These are phyloP conservation scores for Remorina albescens DNA, from an alignment of 2,797 vertebrate species.

Conservation along the genomic window DNA sequence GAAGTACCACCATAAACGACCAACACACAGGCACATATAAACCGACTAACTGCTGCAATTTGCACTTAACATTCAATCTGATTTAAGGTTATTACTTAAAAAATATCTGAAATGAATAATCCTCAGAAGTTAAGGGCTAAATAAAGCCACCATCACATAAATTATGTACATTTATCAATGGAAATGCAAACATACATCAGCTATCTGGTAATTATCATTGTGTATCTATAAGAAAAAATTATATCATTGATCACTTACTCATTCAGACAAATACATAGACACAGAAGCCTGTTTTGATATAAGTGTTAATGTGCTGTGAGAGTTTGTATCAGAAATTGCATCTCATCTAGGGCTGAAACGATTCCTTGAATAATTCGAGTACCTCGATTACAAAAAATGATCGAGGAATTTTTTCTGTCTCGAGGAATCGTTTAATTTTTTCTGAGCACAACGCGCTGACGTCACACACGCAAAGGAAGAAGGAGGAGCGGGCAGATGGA, in stretches of 20 bases:
- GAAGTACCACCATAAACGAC: neutral
- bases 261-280: neutral
- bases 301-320: neutral
- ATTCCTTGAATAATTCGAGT: too few relatives aligned
- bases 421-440: too few relatives aligned
- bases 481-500: too few relatives aligned
- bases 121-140: neutral
- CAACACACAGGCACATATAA: too few relatives aligned
- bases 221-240: neutral
- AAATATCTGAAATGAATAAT: neutral
- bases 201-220: conserved; percentile 1
- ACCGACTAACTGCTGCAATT: neutral
- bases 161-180: neutral
- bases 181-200: conserved; percentile 5
- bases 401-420: too few relatives aligned
- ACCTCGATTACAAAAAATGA: too few relatives aligned
- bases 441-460: too few relatives aligned
- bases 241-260: neutral
- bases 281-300: neutral
- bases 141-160: neutral
- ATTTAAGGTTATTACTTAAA: neutral
- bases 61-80: too few relatives aligned
- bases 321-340: conserved; percentile 2
- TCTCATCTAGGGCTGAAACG: too few relatives aligned
- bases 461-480: too few relatives aligned